Percentiles rank a stretch among this genome's conserved stretches.
phyloP scores from a whole-genome alignment of 2,888 invertebrate species.

The Andricus quercusramuli region DNA sequence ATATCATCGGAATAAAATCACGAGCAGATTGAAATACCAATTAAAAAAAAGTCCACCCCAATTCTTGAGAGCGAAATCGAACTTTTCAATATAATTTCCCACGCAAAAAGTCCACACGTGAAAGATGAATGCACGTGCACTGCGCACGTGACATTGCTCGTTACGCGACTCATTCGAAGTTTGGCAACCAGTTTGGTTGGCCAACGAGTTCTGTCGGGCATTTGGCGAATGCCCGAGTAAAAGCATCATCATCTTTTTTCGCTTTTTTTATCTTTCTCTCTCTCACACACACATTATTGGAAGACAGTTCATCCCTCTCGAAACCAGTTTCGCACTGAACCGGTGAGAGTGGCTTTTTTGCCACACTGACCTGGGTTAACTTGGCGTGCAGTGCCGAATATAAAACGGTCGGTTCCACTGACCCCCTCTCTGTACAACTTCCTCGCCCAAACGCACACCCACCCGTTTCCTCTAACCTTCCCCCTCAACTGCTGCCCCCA shows the following conservation, averaged over 20 bases:
- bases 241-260: neutral
- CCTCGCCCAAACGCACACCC: conserved; percentile 59
- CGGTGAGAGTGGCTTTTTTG: conserved; percentile 61
- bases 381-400: conserved; percentile 73
- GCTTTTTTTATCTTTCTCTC: conserved; percentile 40
- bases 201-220: conserved; percentile 53
- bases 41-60: neutral
- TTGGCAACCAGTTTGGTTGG: conserved; percentile 65
- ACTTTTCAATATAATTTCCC: conserved; percentile 20
- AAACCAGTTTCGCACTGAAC: conserved; percentile 43
- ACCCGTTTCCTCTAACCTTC: conserved; percentile 51
- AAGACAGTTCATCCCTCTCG: conserved; percentile 38
- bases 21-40: neutral
- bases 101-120: neutral
- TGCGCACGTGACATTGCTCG: conserved; percentile 41
- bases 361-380: conserved; percentile 77
- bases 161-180: conserved; percentile 58
- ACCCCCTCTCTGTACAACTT: conserved; percentile 62
- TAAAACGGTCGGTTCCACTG: conserved; percentile 72
- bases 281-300: conserved; percentile 25
- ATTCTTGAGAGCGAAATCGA: neutral
- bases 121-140: conserved; percentile 36
- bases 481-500: conserved; percentile 36
- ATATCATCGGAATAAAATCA: no score
- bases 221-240: conserved; percentile 18